Evolutionary conservation across 2,888 invertebrate genomes (phyloP).

Genomic region (Tridacna crocea): DNA sequence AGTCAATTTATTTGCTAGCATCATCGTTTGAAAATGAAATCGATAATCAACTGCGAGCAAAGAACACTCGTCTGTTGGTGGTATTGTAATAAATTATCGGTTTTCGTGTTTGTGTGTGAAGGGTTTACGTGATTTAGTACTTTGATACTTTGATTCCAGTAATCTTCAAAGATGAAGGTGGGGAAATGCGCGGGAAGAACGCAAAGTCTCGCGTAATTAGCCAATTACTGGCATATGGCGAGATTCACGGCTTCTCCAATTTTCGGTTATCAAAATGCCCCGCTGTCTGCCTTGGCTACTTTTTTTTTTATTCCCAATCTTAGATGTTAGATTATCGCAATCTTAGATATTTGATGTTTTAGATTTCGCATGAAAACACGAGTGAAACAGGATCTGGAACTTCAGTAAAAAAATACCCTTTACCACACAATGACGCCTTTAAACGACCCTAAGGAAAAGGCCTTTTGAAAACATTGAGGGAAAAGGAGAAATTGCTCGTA

Average conservation of each 20-base stretch:
- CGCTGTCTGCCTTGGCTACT: background rate
- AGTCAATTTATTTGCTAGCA: too few relatives aligned
- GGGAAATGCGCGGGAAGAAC: constrained; percentile 13
- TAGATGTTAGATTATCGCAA: background rate
- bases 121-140: background rate
- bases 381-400: background rate
- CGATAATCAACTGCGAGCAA: too few relatives aligned
- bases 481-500: background rate
- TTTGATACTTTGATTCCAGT: constrained; percentile 11
- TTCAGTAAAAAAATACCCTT: background rate
- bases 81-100: too few relatives aligned
- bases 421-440: too few relatives aligned
- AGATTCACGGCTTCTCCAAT: background rate
- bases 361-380: background rate
- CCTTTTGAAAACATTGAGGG: too few relatives aligned
- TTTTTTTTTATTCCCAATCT: background rate
- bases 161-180: constrained; percentile 5
- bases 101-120: too few relatives aligned
- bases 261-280: constrained; percentile 6
- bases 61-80: too few relatives aligned
- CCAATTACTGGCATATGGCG: constrained; percentile 28
- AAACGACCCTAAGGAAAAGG: too few relatives aligned
- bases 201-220: constrained; percentile 20
- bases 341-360: background rate
- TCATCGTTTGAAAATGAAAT: too few relatives aligned